phyloP scores from a whole-genome alignment of 23 tunicate genomes.

The Phallusia fumigata region DNA sequence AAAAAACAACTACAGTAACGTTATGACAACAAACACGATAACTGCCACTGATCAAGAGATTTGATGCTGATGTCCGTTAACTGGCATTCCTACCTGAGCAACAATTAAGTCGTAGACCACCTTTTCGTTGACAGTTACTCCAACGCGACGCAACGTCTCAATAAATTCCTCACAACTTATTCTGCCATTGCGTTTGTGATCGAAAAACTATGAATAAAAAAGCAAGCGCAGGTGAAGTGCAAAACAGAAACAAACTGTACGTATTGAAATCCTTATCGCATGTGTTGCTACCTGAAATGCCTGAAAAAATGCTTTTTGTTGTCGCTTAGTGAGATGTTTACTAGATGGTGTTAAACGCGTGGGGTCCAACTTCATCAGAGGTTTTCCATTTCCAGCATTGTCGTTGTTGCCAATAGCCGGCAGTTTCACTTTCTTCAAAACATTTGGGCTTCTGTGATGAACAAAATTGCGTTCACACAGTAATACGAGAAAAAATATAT shows the following conservation, averaged over 20 bases:
- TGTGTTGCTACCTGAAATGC: constrained; percentile 21
- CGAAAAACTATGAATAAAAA: constrained; percentile 39
- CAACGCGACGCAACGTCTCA: constrained; percentile 59
- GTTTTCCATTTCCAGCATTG: constrained; percentile 12
- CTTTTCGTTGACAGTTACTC: constrained; percentile 45
- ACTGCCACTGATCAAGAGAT: too few relatives aligned
- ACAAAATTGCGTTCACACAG: too few relatives aligned
- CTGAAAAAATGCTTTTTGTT: constrained; percentile 54
- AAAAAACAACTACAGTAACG: too few relatives aligned
- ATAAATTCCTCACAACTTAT: constrained; percentile 64
- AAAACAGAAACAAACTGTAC: background rate
- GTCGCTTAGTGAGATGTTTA: constrained; percentile 40
- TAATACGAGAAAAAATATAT: too few relatives aligned
- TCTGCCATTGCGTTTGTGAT: constrained; percentile 54
- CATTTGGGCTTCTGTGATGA: too few relatives aligned
- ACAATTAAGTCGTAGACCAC: constrained; percentile 59
- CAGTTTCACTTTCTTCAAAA: constrained; percentile 10
- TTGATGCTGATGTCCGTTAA: too few relatives aligned
- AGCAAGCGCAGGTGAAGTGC: background rate
- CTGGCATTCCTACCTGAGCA: constrained; percentile 55
- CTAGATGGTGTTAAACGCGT: constrained; percentile 45
- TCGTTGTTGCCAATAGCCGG: constrained; percentile 1
- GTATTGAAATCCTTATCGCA: background rate
- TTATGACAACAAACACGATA: too few relatives aligned
- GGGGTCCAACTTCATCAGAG: constrained; percentile 33